Evolutionary conservation across 2,113 vertebrate genomes (phyloP).

Genomic region (Rhinogobius similis): DNA sequence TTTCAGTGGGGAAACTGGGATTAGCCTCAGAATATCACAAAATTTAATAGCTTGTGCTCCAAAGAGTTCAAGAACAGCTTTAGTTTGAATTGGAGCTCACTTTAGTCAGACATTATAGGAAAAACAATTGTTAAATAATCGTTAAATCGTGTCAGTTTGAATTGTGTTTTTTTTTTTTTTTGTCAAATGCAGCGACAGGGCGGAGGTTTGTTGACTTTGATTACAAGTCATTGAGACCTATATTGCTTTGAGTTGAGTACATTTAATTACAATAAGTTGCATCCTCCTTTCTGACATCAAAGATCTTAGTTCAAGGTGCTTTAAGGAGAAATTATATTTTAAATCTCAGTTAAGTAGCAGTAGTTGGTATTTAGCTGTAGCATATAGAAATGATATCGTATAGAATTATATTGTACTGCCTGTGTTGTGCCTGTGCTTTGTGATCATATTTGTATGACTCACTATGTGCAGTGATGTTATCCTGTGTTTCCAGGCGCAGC

Average conservation of each 20-base stretch:
- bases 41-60: too few relatives aligned
- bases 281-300: not conserved
- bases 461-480: not conserved
- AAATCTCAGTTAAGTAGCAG: not conserved
- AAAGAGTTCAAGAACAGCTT: too few relatives aligned
- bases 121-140: too few relatives aligned
- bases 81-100: too few relatives aligned
- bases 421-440: not conserved
- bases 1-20: too few relatives aligned
- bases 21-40: too few relatives aligned
- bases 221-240: not conserved
- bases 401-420: not conserved
- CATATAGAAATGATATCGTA: not conserved
- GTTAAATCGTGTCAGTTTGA: too few relatives aligned
- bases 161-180: not conserved
- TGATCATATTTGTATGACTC: conserved; percentile 9
- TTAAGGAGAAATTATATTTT: not conserved
- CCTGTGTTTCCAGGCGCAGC: not conserved
- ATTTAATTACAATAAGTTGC: not conserved
- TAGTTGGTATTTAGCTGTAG: not conserved
- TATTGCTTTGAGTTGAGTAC: not conserved
- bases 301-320: not conserved
- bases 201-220: not conserved
- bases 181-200: not conserved
- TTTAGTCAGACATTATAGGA: too few relatives aligned